Conservation (phyloP, 2,888 invertebrate genomes). For the Xestia ashworthii region DNA sequence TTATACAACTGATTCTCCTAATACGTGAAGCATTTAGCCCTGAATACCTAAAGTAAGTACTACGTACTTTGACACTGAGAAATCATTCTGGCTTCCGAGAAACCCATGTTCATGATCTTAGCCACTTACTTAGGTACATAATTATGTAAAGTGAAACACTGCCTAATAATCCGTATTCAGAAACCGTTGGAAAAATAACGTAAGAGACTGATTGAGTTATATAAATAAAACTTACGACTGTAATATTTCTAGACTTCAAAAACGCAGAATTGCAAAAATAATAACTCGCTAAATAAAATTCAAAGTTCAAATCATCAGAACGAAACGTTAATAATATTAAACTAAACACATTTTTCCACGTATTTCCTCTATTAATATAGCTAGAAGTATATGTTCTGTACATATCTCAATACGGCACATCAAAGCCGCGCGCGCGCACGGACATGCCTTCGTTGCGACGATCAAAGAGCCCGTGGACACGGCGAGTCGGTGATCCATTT, state of each 20-base stretch:
- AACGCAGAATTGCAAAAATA: slow-evolving; percentile 21
- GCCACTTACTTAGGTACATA: no score
- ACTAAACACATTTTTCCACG: slow-evolving; percentile 54
- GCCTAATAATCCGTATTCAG: no score
- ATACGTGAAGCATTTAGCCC: not conserved
- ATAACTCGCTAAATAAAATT: slow-evolving; percentile 33
- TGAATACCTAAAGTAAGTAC: not conserved
- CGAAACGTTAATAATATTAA: slow-evolving; percentile 43
- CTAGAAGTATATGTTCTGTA: slow-evolving; percentile 49
- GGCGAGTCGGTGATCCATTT: slow-evolving; percentile 51
- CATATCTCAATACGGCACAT: slow-evolving; percentile 50
- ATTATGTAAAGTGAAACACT: no score
- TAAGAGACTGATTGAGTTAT: not conserved
- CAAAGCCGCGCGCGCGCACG: slow-evolving; percentile 43
- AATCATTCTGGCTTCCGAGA: not conserved
- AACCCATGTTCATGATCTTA: not conserved
- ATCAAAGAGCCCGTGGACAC: slow-evolving; percentile 59
- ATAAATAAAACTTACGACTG: not conserved
- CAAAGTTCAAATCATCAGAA: slow-evolving; percentile 31
- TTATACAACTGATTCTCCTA: not conserved
- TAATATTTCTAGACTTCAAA: slow-evolving; percentile 4
- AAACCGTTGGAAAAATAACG: not conserved
- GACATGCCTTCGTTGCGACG: slow-evolving; percentile 44
- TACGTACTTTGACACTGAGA: not conserved
- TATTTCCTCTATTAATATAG: slow-evolving; percentile 51